These are phyloP conservation scores for Oscheius sp. DNA, from an alignment of 2,888 invertebrate species.

Conservation along the genomic window DNA sequence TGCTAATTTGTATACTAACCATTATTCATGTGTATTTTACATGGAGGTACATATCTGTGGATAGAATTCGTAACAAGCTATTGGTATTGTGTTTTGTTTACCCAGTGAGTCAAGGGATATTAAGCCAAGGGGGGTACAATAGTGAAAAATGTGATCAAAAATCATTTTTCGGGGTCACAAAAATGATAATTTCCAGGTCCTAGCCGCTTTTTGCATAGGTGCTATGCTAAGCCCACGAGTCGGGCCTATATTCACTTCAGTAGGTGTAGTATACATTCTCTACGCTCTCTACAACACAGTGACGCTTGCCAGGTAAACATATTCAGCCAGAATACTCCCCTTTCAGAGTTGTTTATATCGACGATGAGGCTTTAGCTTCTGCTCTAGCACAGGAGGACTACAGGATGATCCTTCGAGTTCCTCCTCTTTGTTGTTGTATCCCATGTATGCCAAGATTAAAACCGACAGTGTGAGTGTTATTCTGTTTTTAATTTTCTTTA, in stretches of 20 bases:
- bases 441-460: conserved; percentile 18
- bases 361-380: neutral
- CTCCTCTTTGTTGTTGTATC: conserved; percentile 22
- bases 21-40: conserved; percentile 10
- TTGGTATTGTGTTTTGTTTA: conserved; percentile 18
- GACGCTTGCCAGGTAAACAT: neutral
- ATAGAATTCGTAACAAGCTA: conserved; percentile 16
- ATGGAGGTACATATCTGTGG: conserved; percentile 9
- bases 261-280: conserved; percentile 21
- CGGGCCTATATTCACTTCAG: conserved; percentile 10
- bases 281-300: conserved; percentile 9
- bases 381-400: conserved; percentile 11
- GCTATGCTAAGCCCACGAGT: conserved; percentile 23
- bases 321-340: neutral
- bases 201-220: conserved; percentile 8
- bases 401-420: conserved; percentile 8
- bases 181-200: conserved; percentile 6
- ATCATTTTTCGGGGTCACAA: too few relatives aligned
- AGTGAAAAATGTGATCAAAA: too few relatives aligned
- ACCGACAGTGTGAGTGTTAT: neutral
- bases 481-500: neutral
- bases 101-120: conserved; percentile 6
- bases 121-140: too few relatives aligned
- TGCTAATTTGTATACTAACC: neutral
- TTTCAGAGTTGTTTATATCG: conserved; percentile 11